Conservation (phyloP, 1,140 invertebrate genomes). For the Agrilus planipennis region DNA sequence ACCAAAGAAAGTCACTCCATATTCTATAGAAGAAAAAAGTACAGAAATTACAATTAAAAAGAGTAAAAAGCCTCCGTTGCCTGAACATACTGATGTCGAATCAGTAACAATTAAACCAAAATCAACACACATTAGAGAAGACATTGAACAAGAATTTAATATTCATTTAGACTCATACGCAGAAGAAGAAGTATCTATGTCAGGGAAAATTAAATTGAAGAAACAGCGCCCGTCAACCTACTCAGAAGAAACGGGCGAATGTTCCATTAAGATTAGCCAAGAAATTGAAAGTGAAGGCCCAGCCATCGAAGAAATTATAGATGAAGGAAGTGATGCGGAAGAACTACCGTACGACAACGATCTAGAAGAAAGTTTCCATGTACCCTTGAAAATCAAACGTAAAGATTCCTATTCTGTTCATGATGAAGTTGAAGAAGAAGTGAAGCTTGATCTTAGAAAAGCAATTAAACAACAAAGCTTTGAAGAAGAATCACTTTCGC, state of each 20-base stretch:
- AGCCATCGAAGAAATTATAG: slow-evolving; percentile 56
- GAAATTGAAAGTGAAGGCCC: slow-evolving; percentile 53
- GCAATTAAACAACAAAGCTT: slow-evolving; percentile 36
- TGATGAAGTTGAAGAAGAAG: slow-evolving; percentile 45
- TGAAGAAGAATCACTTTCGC: slow-evolving; percentile 48
- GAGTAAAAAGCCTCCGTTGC: slow-evolving; percentile 49
- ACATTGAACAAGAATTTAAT: slow-evolving; percentile 76
- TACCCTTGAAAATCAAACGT: slow-evolving; percentile 41
- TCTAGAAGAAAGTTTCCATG: slow-evolving; percentile 37
- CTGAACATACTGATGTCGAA: slow-evolving; percentile 58
- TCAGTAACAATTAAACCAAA: slow-evolving; percentile 59
- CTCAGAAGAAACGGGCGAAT: slow-evolving; percentile 58
- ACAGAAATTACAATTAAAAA: slow-evolving; percentile 66
- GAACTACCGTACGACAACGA: slow-evolving; percentile 50
- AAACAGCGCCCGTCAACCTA: slow-evolving; percentile 54
- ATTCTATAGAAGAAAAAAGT: slow-evolving; percentile 51
- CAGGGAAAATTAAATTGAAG: slow-evolving; percentile 66
- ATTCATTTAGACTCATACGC: slow-evolving; percentile 71
- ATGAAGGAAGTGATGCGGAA: slow-evolving; percentile 44
- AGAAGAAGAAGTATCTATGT: slow-evolving; percentile 76
- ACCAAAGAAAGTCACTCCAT: too few species aligned
- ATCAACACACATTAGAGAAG: slow-evolving; percentile 57
- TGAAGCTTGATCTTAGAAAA: slow-evolving; percentile 36
- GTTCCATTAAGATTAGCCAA: slow-evolving; percentile 56
- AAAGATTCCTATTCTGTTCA: slow-evolving; percentile 39